A percentile compares a stretch with the other conserved stretches of the same genome.
Evolutionary conservation across 2,113 vertebrate species (phyloP).

Genomic region (human): GRCh38 chr4:61924501-61925000

Average conservation of each 20-base stretch:
- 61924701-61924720: neutral
- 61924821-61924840: neutral
- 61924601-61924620: rapidly evolving
- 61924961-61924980: neutral
- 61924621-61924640: neutral
- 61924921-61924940: neutral
- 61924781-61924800: neutral
- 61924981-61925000: neutral
- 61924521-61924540: neutral
- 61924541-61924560: neutral
- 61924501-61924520: neutral
- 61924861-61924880: neutral
- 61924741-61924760: neutral
- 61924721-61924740: neutral
- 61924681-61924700: neutral
- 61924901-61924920: neutral
- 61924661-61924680: neutral
- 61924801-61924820: neutral
- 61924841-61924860: neutral
- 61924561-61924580: neutral
- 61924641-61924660: neutral
- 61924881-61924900: neutral
- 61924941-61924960: neutral
- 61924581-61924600: neutral
- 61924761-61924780: neutral